Evolutionary conservation across 1,140 invertebrate species (phyloP).

Genomic region (Leucophenga varia): DNA sequence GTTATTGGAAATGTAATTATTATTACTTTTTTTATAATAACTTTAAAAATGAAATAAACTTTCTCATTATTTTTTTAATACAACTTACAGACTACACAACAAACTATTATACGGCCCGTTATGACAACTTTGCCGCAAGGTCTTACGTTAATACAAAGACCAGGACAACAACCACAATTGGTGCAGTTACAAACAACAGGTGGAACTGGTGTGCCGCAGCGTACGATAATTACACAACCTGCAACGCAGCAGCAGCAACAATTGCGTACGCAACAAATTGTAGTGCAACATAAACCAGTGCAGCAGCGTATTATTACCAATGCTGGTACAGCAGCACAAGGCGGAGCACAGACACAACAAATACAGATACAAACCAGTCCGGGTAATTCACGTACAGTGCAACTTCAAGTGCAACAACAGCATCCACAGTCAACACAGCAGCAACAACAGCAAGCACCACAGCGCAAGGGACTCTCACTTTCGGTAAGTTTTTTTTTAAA

Average conservation of each 20-base stretch:
- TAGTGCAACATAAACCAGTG: slow-evolving; percentile 49
- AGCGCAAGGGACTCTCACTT: slow-evolving; percentile 73
- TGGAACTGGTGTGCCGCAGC: slow-evolving; percentile 32
- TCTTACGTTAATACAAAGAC: slow-evolving; percentile 50
- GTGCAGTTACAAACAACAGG: slow-evolving; percentile 50
- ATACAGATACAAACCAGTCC: slow-evolving; percentile 32
- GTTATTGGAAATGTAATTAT: slow-evolving; percentile 45
- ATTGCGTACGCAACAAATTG: slow-evolving; percentile 46
- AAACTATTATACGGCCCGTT: slow-evolving; percentile 52
- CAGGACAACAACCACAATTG: slow-evolving; percentile 52
- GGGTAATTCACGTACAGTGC: slow-evolving; percentile 48
- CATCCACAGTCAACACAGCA: slow-evolving; percentile 42
- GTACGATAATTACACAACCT: slow-evolving; percentile 34
- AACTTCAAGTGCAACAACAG: slow-evolving; percentile 49
- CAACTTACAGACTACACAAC: slow-evolving; percentile 39
- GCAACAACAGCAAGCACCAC: slow-evolving; percentile 59
- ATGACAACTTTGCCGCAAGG: slow-evolving; percentile 52
- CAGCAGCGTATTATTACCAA: slow-evolving; percentile 53
- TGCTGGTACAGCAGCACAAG: slow-evolving; percentile 42
- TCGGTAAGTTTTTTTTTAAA: slow-evolving; percentile 63
- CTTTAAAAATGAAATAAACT: no score
- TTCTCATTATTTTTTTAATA: no score
- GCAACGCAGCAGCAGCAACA: slow-evolving; percentile 38
- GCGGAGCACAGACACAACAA: slow-evolving; percentile 49
- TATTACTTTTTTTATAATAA: no score